Evolutionary conservation across 2,113 vertebrate genomes (phyloP).

Genomic region (Vulpes vulpes): DNA sequence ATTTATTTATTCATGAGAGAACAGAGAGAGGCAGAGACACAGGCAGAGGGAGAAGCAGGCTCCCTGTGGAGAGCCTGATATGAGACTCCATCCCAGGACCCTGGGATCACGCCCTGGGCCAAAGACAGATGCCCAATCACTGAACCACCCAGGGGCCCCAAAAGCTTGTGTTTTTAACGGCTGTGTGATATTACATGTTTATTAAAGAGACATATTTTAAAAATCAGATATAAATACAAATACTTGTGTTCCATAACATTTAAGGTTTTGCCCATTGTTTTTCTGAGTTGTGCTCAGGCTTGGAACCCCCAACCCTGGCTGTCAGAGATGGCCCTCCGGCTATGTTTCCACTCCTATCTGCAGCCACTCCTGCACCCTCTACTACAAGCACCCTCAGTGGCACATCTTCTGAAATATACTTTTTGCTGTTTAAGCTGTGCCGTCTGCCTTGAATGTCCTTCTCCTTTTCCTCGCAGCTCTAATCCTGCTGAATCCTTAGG

Average conservation of each 20-base stretch:
- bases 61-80: too few relatives aligned
- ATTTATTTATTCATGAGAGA: too few relatives aligned
- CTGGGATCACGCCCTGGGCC: too few relatives aligned
- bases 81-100: too few relatives aligned
- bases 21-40: too few relatives aligned
- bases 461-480: not conserved
- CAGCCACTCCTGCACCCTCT: not conserved
- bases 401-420: not conserved
- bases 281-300: not conserved
- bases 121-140: too few relatives aligned
- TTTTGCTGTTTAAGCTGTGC: not conserved
- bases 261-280: not conserved
- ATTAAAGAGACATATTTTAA: not conserved
- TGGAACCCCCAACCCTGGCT: not conserved
- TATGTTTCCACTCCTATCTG: not conserved
- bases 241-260: not conserved
- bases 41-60: too few relatives aligned
- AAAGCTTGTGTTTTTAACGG: not conserved
- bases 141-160: too few relatives aligned
- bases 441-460: not conserved
- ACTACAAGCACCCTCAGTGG: not conserved
- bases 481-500: not conserved
- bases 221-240: not conserved
- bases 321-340: too few relatives aligned
- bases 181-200: not conserved